Evolutionary conservation across 2,113 vertebrate genomes (phyloP).

Genomic region (Bubo blakistoni): DNA sequence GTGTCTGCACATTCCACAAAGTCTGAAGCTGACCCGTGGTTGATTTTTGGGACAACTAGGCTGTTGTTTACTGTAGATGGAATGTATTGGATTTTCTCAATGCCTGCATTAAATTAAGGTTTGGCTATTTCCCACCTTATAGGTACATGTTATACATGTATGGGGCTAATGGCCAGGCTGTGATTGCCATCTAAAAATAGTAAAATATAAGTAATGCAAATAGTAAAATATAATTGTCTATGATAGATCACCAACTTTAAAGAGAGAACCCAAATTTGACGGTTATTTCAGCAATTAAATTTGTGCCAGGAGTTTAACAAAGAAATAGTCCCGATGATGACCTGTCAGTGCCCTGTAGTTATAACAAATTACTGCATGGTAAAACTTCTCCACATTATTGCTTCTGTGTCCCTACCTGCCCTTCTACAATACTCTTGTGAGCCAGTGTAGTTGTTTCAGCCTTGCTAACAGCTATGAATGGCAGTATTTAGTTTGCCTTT

Average conservation of each 20-base stretch:
- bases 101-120: not conserved
- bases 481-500: conserved; percentile 30
- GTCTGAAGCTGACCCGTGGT: not conserved
- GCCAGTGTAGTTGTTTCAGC: not conserved
- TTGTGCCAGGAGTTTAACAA: not conserved
- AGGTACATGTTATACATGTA: not conserved
- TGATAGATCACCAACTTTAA: not conserved
- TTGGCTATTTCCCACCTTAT: not conserved
- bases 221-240: not conserved
- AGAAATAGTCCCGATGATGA: not conserved
- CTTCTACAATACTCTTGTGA: not conserved
- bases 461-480: not conserved
- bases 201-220: not conserved
- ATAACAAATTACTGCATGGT: not conserved
- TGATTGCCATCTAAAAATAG: not conserved
- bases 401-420: not conserved
- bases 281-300: not conserved
- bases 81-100: not conserved
- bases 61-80: not conserved
- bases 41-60: not conserved
- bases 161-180: not conserved
- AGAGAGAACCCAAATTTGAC: not conserved
- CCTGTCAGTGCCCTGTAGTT: not conserved
- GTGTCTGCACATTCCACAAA: not conserved
- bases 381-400: not conserved